These are phyloP conservation scores for Alethe diademata DNA, from an alignment of 2,113 vertebrate species.

Conservation along the genomic window DNA sequence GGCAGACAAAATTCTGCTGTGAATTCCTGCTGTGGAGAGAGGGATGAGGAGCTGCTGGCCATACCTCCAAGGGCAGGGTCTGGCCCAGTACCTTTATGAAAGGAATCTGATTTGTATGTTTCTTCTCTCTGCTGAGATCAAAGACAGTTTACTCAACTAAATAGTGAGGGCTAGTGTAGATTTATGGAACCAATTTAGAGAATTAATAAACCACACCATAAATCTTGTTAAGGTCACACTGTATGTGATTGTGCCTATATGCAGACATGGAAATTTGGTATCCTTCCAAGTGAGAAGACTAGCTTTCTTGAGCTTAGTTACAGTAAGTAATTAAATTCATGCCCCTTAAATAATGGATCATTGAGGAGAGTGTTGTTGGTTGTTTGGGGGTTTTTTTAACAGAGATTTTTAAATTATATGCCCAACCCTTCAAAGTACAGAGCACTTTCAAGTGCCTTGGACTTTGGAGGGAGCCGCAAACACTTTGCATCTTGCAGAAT, in stretches of 20 bases:
- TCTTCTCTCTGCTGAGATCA: constrained; percentile 63
- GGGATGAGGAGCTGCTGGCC: neutral
- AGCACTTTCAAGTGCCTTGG: neutral
- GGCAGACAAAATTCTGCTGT: neutral
- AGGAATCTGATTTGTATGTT: constrained; percentile 65
- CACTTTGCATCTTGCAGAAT: neutral
- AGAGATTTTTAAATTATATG: constrained; percentile 45
- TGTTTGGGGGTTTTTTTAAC: neutral
- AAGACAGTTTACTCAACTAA: constrained; percentile 53
- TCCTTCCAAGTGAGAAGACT: constrained; percentile 63
- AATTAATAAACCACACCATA: constrained; percentile 71
- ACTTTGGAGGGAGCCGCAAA: neutral
- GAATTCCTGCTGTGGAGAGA: neutral
- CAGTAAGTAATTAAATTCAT: constrained; percentile 69
- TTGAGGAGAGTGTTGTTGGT: constrained; percentile 34
- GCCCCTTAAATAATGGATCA: constrained; percentile 56
- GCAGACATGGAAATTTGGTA: constrained; percentile 67
- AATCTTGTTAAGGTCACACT: constrained; percentile 70
- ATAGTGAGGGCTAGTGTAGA: constrained; percentile 43
- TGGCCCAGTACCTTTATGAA: constrained; percentile 43
- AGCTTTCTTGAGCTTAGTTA: constrained; percentile 60
- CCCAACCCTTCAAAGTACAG: constrained; percentile 23
- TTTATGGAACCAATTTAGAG: constrained; percentile 73
- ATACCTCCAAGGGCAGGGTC: neutral
- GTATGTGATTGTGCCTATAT: constrained; percentile 57